These are phyloP conservation scores for Empidonax alnorum DNA, from an alignment of 2,113 vertebrate genomes.

Conservation along the genomic window DNA sequence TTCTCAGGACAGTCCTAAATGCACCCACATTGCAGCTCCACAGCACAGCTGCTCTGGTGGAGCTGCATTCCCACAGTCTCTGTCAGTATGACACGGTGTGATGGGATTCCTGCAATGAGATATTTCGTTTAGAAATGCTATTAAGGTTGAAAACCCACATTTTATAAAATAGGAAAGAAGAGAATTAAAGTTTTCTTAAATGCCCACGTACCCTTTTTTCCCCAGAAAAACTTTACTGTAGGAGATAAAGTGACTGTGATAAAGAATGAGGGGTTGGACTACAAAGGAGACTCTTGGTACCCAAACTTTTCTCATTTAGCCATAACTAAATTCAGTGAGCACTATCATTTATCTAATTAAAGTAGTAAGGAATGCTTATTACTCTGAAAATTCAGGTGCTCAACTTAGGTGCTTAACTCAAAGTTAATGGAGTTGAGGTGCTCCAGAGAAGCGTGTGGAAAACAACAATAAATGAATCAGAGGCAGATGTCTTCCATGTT, in stretches of 20 bases:
- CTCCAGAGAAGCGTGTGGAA: not conserved
- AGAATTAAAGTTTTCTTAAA: not conserved
- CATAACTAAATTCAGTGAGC: not conserved
- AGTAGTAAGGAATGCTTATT: not conserved
- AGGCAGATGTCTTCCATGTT: not conserved
- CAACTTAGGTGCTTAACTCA: not conserved
- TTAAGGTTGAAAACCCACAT: not conserved
- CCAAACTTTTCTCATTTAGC: not conserved
- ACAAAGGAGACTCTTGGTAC: not conserved
- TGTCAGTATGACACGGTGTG: not conserved
- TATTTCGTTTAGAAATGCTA: not conserved
- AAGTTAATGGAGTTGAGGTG: not conserved
- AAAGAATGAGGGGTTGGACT: not conserved
- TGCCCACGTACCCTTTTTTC: accelerated
- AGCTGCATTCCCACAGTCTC: not conserved
- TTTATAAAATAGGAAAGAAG: not conserved
- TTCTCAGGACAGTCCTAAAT: not conserved
- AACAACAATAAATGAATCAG: not conserved
- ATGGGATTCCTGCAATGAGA: not conserved
- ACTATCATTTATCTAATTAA: not conserved
- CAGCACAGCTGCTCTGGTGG: not conserved
- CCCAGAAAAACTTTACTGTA: not conserved
- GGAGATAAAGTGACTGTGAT: not conserved
- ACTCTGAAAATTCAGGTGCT: not conserved
- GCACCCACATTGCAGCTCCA: not conserved